These are phyloP conservation scores for Ctenomys sociabilis DNA, from an alignment of 2,113 vertebrate genomes.

Conservation along the genomic window DNA sequence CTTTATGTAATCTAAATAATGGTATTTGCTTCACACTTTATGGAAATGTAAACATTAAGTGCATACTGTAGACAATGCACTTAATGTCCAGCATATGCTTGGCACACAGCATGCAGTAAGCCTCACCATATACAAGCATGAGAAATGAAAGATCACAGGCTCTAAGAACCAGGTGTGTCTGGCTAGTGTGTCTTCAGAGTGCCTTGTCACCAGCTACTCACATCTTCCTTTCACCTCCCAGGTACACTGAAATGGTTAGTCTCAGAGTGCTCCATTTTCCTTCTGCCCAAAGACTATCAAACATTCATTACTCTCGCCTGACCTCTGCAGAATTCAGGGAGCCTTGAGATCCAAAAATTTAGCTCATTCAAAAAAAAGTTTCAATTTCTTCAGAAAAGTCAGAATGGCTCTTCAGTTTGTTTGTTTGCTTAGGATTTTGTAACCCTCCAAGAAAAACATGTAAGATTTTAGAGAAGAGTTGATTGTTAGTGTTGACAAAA, in stretches of 20 bases:
- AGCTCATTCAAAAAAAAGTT: conserved; percentile 53
- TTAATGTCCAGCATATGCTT: not conserved
- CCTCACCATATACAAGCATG: not conserved
- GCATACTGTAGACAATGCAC: not conserved
- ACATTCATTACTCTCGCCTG: conserved; percentile 40
- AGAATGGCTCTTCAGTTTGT: conserved; percentile 70
- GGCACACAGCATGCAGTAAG: not conserved
- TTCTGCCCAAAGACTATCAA: conserved; percentile 57
- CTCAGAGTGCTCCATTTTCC: not conserved
- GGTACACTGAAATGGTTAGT: not conserved
- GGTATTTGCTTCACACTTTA: not conserved
- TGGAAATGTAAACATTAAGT: conserved; percentile 13
- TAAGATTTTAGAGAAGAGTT: conserved; percentile 55
- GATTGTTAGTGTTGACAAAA: conserved; percentile 79
- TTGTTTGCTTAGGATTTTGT: conserved; percentile 74
- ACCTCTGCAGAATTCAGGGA: conserved; percentile 69
- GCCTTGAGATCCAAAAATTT: conserved; percentile 54
- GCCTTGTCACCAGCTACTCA: not conserved
- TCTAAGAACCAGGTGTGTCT: not conserved
- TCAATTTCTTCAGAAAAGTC: conserved; percentile 63
- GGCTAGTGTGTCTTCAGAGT: not conserved
- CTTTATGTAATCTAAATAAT: conserved; percentile 19
- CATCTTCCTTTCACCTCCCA: not conserved
- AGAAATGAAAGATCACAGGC: not conserved
- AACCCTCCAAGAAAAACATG: conserved; percentile 71